Conservation (phyloP, 1,140 invertebrate species). For the Bradynema listronoti region DNA sequence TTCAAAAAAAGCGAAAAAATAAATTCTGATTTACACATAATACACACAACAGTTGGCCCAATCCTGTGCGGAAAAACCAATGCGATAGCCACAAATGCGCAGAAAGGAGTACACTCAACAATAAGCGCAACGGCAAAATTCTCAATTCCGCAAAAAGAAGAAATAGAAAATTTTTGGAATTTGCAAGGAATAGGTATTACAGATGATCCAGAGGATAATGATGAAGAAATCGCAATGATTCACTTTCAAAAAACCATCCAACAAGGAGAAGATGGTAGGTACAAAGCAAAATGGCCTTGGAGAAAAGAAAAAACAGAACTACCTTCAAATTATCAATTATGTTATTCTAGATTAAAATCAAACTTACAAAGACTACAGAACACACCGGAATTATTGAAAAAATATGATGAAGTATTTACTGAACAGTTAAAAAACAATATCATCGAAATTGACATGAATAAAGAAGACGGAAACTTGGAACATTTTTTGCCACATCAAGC, state of each 20-base stretch:
- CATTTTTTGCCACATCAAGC: constrained; percentile 18
- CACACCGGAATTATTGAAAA: constrained; percentile 7
- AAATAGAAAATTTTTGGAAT: constrained; percentile 21
- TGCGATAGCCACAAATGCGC: no score
- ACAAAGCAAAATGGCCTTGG: constrained; percentile 12
- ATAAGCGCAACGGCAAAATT: no score
- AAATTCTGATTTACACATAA: background rate
- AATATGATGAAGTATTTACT: background rate
- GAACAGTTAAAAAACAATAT: constrained; percentile 2
- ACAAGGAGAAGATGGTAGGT: background rate
- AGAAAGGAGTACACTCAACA: no score
- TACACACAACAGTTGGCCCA: constrained; percentile 9
- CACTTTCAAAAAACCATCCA: constrained; percentile 20
- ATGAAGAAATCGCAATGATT: constrained; percentile 18
- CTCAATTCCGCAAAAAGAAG: background rate
- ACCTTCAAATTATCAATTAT: constrained; percentile 7
- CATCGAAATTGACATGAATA: constrained; percentile 2
- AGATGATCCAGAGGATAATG: constrained; percentile 22
- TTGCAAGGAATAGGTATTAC: constrained; percentile 18
- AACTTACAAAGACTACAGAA: background rate
- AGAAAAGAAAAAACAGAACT: background rate
- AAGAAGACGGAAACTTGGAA: background rate
- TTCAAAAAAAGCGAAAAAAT: background rate
- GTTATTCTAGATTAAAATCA: background rate
- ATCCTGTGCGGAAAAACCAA: constrained; percentile 9